Evolutionary conservation across 2,888 invertebrate species (phyloP).

Genomic region (Heliconius cydno): DNA sequence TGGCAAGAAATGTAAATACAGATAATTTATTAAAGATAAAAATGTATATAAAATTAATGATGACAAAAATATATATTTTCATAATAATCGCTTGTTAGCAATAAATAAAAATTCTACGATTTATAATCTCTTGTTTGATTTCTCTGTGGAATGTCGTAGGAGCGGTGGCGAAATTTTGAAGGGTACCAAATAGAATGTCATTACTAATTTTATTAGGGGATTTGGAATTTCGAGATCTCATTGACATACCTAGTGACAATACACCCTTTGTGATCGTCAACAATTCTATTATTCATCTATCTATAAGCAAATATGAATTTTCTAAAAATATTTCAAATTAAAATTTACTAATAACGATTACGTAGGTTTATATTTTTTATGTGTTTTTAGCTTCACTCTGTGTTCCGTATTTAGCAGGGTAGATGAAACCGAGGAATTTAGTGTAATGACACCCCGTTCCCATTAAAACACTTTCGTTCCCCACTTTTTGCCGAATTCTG

Average conservation of each 20-base stretch:
- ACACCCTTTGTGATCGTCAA: conserved; percentile 11
- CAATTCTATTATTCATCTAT: conserved; percentile 1
- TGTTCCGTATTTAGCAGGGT: not conserved
- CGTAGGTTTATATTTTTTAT: too few species aligned
- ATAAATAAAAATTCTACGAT: conserved; percentile 70
- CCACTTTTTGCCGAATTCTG: not conserved
- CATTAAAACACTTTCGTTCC: not conserved
- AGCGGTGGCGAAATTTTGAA: conserved; percentile 46
- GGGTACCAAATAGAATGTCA: conserved; percentile 49
- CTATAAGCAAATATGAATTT: not conserved
- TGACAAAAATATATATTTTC: conserved; percentile 68
- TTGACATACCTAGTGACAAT: conserved; percentile 48
- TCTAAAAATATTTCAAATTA: too few species aligned
- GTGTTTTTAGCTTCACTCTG: not conserved
- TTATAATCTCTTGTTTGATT: conserved; percentile 51
- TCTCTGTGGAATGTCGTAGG: conserved; percentile 38
- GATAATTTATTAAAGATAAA: conserved; percentile 64
- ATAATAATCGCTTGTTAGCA: conserved; percentile 65
- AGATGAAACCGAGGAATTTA: not conserved
- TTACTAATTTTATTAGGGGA: conserved; percentile 56
- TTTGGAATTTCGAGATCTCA: conserved; percentile 56
- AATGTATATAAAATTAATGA: conserved; percentile 37
- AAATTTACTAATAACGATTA: too few species aligned
- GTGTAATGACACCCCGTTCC: not conserved
- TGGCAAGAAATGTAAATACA: conserved; percentile 60